Base-by-base conservation (phyloP, 2,113 vertebrate species). In the Pteruthius melanotis region DNA sequence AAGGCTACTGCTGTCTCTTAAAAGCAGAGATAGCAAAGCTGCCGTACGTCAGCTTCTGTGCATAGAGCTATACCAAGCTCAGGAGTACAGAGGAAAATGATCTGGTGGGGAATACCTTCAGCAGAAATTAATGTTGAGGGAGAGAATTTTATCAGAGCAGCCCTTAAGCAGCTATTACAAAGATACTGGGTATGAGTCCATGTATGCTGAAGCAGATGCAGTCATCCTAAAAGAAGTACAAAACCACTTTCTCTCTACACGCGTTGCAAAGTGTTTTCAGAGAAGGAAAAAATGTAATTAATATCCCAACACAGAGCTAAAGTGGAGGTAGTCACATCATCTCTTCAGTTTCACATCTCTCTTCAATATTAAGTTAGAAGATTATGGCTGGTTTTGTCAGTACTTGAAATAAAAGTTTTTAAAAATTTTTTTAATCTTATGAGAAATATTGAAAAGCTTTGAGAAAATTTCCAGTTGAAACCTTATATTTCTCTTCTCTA, bases 11-110 rank as follows among this genome's bases (percentile, higher is more conserved):
- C 27, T 74, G 3, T 39, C 23, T 82, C 44, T 78, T 71, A 47
- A 74, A 74, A 74, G 64, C 77, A 84, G 69, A 66, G 42, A 9
- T 6, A 20, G 66, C 66, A 88, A 61, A 85, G 53, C 70, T 79
- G 27, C 42, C 0, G 0, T 56, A 72, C 65, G 57, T 85, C 45
- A 6, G 1, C 13, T 79, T 57, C 59, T 84, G 33, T 19, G 24
- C 7, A 2, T 22, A 52, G 70, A 56, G 39, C 27, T 71, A 3
- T 37, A 37, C 9, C 45, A 28, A 37, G 28, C n/a, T 76, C 40
- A 42, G 44, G 4, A 78, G 59, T 42, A 61, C n/a, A 44, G 57
- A 85, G 53, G 61, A 79, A 56, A 30, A 60, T 4, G 1, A 57
- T 71, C 31, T 79, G 27, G 35, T 31, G 39, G 37, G 59, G 44